Evolutionary conservation across 35 echinoderm and acorn worm species (phyloP).

Genomic region (Stichopus chloronotus): DNA sequence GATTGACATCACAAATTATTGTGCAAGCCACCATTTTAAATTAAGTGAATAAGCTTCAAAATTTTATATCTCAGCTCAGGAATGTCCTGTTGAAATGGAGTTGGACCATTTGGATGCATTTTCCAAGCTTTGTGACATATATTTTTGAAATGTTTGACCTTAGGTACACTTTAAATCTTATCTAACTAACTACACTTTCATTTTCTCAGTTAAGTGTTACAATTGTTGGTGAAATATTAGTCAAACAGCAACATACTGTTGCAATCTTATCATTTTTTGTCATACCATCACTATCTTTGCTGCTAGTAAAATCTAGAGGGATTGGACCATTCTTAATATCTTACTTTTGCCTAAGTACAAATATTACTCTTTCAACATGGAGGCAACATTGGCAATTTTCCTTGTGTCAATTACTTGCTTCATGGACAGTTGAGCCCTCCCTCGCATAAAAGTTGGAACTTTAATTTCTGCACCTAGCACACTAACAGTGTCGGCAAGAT

Average conservation of each 20-base stretch:
- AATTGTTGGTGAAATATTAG: background rate
- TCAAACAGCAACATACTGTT: constrained; percentile 1
- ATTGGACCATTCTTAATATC: background rate
- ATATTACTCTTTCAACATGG: constrained; percentile 32
- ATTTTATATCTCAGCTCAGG: too few relatives aligned
- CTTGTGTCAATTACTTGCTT: constrained; percentile 1
- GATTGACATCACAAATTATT: too few relatives aligned
- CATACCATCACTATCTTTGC: background rate
- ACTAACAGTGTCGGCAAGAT: constrained; percentile 15
- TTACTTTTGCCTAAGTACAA: background rate
- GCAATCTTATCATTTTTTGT: constrained; percentile 26
- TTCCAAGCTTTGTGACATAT: too few relatives aligned
- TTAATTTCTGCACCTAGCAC: background rate
- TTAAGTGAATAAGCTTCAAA: too few relatives aligned
- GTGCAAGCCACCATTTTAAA: too few relatives aligned
- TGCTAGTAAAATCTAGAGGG: background rate
- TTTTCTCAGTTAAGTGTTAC: constrained; percentile 17
- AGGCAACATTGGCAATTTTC: background rate
- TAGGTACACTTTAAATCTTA: too few relatives aligned
- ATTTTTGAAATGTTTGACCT: too few relatives aligned
- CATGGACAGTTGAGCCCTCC: background rate
- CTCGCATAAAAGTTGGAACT: background rate
- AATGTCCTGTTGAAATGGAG: too few relatives aligned
- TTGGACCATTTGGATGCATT: too few relatives aligned
- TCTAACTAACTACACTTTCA: background rate